Evolutionary conservation across 2,888 invertebrate genomes (phyloP).

Genomic region (Octonoba sinensis): DNA sequence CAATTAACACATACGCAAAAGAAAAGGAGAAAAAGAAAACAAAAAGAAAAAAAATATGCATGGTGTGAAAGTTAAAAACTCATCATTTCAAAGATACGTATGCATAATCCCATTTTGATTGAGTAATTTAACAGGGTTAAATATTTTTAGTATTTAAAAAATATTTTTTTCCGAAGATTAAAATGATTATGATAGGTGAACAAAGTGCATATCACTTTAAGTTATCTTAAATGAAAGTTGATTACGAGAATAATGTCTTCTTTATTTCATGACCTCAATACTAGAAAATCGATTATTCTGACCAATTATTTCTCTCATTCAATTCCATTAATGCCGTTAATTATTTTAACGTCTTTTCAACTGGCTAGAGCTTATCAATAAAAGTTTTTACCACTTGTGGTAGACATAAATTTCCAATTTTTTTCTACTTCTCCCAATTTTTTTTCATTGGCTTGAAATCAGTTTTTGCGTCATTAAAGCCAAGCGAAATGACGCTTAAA

Average conservation of each 20-base stretch:
- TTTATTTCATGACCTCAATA: neutral
- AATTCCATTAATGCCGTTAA: constrained; percentile 44
- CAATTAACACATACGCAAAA: too few relatives aligned
- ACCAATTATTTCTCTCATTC: constrained; percentile 43
- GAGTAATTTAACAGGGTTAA: too few relatives aligned
- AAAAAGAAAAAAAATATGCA: too few relatives aligned
- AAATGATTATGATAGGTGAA: too few relatives aligned
- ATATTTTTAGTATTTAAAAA: too few relatives aligned
- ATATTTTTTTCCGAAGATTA: too few relatives aligned
- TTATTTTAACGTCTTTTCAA: constrained; percentile 43
- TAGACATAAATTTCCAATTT: constrained; percentile 46
- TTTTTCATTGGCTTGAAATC: constrained; percentile 60
- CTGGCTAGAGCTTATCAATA: constrained; percentile 46
- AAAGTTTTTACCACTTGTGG: constrained; percentile 40
- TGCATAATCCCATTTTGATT: too few relatives aligned
- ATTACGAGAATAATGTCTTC: constrained; percentile 1
- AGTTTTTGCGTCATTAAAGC: constrained; percentile 64
- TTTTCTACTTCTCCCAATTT: constrained; percentile 30
- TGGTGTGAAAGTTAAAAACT: too few relatives aligned
- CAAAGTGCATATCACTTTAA: too few relatives aligned
- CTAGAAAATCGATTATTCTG: constrained; percentile 10
- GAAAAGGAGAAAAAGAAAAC: too few relatives aligned
- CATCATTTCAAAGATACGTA: too few relatives aligned
- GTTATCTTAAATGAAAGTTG: neutral
- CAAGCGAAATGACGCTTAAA: constrained; percentile 58